Evolutionary conservation across 2,888 invertebrate species (phyloP), one percentile per base, ranked within the genome.

Genomic region (Phalangium opilio): DNA sequence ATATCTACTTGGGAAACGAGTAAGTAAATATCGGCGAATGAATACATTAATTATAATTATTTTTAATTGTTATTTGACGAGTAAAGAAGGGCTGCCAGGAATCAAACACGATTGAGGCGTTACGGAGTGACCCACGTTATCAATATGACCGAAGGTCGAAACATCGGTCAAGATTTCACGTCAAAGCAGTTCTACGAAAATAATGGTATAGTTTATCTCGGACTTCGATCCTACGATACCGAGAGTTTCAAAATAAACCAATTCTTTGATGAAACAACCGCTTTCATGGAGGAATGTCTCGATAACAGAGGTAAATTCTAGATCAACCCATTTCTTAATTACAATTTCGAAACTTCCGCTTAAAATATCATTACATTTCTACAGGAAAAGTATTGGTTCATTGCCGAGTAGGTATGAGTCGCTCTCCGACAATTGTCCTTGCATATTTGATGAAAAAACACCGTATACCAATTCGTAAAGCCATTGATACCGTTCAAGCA

Each of bases 351-450:
- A n/a, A n/a, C n/a, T n/a, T n/a, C n/a, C n/a, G n/a, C n/a, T n/a
- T n/a, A n/a, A n/a, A n/a, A n/a, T n/a, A n/a, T n/a, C n/a, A n/a
- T n/a, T n/a, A n/a, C n/a, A n/a, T n/a, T n/a, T n/a, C n/a, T 27
- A 3, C 56, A 67, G 68, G 68, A 4, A 67, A 65, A 55, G 65
- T 70, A 1, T 57, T 70, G 55, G 69, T 71, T 3, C 69, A 71
- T 53, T 71, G 71, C 54, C 63, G 65, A 42, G 62, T 65, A 51
- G 71, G 72, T n/a, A 64, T 67, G 2, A 70, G 69, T 48, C 61
- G 72, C 19, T 70, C 70, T 10, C 68, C 71, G 2, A 68, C 70
- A 3, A 53, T 69, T 3, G 65, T 67, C 4, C 50, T 68, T 14
- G 68, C 69, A 4, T 70, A 62, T 51, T 59, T 68, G 10, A 71